These are phyloP conservation scores for Eulemur macaco DNA, from an alignment of 2,113 vertebrate genomes.

Conservation along the genomic window DNA sequence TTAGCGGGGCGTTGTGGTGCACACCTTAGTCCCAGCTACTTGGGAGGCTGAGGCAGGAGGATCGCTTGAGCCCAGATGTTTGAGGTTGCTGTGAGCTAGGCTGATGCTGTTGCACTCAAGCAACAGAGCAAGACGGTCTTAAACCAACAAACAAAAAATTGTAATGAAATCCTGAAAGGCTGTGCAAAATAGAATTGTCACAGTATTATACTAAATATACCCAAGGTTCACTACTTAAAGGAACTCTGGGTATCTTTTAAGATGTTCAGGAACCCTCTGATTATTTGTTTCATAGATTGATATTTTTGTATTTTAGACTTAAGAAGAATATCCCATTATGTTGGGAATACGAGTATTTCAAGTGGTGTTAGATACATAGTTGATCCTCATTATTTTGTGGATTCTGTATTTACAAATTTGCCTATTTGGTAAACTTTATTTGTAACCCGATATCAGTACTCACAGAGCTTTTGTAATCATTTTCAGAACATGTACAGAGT, in stretches of 20 bases:
- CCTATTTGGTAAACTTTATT: neutral
- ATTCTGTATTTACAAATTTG: neutral
- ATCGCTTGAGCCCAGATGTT: too few relatives aligned
- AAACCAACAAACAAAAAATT: neutral
- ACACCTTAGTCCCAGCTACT: too few relatives aligned
- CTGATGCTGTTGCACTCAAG: too few relatives aligned
- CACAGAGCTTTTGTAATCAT: too few relatives aligned
- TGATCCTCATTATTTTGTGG: neutral
- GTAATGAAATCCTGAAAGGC: neutral
- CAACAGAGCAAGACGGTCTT: too few relatives aligned
- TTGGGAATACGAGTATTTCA: neutral
- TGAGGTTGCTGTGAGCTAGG: too few relatives aligned
- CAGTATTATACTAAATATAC: too few relatives aligned
- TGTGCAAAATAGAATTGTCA: neutral
- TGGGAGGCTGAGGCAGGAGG: too few relatives aligned
- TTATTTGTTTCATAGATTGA: neutral
- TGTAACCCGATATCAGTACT: too few relatives aligned
- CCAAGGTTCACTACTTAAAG: neutral
- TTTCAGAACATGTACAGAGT: too few relatives aligned
- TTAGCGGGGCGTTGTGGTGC: too few relatives aligned
- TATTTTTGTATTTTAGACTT: neutral
- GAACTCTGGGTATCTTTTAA: neutral
- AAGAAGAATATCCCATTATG: neutral
- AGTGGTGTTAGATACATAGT: neutral
- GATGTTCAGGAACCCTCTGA: neutral